Base-by-base conservation (phyloP, 2,888 invertebrate species). In the Corythucha ciliata region DNA sequence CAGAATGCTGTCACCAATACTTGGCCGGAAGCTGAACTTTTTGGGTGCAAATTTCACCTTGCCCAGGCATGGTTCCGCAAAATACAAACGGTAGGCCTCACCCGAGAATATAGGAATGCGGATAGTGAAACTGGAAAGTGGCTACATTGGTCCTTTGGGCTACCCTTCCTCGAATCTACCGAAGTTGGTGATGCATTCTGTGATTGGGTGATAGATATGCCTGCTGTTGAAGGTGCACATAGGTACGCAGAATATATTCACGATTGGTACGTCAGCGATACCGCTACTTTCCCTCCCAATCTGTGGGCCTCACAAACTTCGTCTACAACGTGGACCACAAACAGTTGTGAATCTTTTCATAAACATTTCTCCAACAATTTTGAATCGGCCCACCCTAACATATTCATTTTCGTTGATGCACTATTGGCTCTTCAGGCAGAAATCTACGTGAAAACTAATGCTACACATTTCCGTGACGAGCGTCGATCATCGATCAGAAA, bases 101-200 rank as follows among this genome's bases (percentile, higher is more conserved):
- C 20, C 22, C 24, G 37, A 22, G 22, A 37, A 37, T 37, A 37
- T 2, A 37, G 24, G 24, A 24, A 44, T 32, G 8, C 18, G 26
- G 42, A 42, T 42, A 21, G 26, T 6, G 22, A 16, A 14, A 32
- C 32, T 29, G 29, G 29, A 6, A 26, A 44, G 44, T 44, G 44
- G 44, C 44, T 44, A 29, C 44, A 29, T 18, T 26, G 2, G 26
- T 44, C 44, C 18, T 44, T 29, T 32, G 44, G 44, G 22, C 20
- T 44, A 16, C 29, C 44, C 24, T 25, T 16, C 26, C 26, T 41
- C 18, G 22, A 41, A 26, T 27, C 41, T 18, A 41, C 25, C 22
- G 41, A 41, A 41, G 41, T 41, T 10, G 21, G 26, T 25, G 41
- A 41, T 24, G 25, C 8, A 21, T 41, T 41, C 25, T 41, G 40